Conservation (phyloP, 2,888 invertebrate genomes). For the Nomada hirtipes region DNA sequence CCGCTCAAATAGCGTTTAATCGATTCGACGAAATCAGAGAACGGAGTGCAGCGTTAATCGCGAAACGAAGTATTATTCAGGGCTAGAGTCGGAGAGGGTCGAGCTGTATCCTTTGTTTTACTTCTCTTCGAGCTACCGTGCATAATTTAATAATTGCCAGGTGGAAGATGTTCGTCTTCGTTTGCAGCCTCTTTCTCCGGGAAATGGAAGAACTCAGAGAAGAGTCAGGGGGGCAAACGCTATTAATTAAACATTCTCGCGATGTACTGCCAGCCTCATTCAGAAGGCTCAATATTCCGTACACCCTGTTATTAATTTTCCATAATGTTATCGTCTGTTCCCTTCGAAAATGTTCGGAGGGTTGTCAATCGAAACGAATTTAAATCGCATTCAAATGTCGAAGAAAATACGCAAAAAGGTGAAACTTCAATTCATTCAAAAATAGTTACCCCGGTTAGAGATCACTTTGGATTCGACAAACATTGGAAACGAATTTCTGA, state of each 20-base stretch:
- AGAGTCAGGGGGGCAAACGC: conserved; percentile 6
- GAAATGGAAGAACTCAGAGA: background rate
- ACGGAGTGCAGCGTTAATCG: background rate
- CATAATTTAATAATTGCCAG: conserved; percentile 51
- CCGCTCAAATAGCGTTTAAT: conserved; percentile 9
- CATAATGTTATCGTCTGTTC: conserved; percentile 12
- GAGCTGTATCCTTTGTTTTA: background rate
- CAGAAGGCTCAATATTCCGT: conserved; percentile 47
- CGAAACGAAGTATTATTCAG: conserved; percentile 21
- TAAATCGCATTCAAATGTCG: conserved; percentile 32
- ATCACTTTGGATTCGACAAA: conserved; percentile 1
- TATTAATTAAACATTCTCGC: conserved; percentile 50
- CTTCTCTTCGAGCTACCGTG: conserved; percentile 6
- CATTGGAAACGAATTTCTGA: conserved; percentile 25
- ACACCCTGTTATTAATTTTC: conserved; percentile 37
- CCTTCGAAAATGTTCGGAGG: background rate
- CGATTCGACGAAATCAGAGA: conserved; percentile 6
- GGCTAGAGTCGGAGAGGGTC: background rate
- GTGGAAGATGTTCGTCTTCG: conserved; percentile 19
- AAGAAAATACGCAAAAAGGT: background rate
- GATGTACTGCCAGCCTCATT: conserved; percentile 3
- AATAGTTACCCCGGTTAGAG: conserved; percentile 24
- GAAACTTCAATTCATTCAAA: conserved; percentile 51
- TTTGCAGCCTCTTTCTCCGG: conserved; percentile 22
- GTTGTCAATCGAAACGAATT: conserved; percentile 19